A percentile compares a stretch with the other conserved stretches of the same genome.
phyloP scores from a whole-genome alignment of 2,888 invertebrate species.

The Coelopa pilipes region DNA sequence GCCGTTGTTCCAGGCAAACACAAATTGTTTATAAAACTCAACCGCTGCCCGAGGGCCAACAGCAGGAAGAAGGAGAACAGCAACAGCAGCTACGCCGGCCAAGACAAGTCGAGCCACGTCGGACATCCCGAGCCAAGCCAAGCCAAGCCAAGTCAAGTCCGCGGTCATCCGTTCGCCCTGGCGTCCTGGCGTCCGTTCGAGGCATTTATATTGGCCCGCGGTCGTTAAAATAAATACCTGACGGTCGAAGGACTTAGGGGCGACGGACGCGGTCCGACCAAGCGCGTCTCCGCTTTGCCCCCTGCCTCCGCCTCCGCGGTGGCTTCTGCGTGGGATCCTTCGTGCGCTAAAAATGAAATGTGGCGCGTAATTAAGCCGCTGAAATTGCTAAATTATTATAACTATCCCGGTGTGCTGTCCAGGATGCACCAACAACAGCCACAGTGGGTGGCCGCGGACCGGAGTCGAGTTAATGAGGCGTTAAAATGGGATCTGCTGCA shows the following conservation, averaged over 20 bases:
- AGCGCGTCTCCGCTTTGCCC: neutral
- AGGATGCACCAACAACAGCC: conserved; percentile 22
- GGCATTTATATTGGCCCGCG: conserved; percentile 37
- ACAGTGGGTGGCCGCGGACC: neutral
- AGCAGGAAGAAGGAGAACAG: conserved; percentile 2
- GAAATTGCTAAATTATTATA: conserved; percentile 66
- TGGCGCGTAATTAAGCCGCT: conserved; percentile 65
- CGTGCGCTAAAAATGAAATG: conserved; percentile 61
- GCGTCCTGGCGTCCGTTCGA: neutral
- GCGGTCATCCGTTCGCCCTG: no score
- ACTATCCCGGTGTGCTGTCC: conserved; percentile 44
- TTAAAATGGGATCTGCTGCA: conserved; percentile 59
- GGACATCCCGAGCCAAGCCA: neutral
- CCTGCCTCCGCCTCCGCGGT: neutral
- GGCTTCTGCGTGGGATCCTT: no score
- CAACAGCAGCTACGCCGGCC: conserved; percentile 2
- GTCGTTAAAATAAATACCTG: conserved; percentile 37
- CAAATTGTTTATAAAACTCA: conserved; percentile 38
- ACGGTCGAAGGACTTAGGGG: conserved; percentile 6
- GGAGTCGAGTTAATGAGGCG: conserved; percentile 62
- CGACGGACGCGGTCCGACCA: neutral
- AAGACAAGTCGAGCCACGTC: neutral
- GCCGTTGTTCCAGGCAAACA: conserved; percentile 16
- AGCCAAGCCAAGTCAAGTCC: no score
- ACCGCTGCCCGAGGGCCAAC: neutral